Evolutionary conservation across 2,888 invertebrate genomes (phyloP).

Genomic region (Resseliella maxima): DNA sequence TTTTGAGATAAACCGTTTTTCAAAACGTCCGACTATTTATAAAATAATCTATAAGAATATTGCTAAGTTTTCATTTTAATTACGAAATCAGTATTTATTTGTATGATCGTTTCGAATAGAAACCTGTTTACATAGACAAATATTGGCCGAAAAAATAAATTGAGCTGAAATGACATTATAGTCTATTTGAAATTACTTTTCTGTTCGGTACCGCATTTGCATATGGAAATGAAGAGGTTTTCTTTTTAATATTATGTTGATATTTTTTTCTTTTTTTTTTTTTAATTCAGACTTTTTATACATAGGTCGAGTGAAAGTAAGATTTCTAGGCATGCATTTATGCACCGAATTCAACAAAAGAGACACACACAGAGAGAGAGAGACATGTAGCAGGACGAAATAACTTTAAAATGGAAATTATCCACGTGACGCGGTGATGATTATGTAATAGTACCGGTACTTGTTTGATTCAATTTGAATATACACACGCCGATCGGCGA

Average conservation of each 20-base stretch:
- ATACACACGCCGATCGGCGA: not conserved
- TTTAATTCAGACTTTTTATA: no score
- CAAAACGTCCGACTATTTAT: not conserved
- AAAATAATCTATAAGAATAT: no score
- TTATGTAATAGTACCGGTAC: not conserved
- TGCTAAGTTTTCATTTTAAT: no score
- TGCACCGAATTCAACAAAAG: not conserved
- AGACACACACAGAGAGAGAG: not conserved
- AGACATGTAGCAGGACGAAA: constrained; percentile 5
- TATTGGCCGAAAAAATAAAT: not conserved
- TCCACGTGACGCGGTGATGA: constrained; percentile 50
- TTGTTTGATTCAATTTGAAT: constrained; percentile 42
- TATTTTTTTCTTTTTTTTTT: not conserved
- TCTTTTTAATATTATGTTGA: not conserved
- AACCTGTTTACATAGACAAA: not conserved
- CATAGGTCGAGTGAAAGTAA: not conserved
- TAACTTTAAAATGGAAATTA: constrained; percentile 49
- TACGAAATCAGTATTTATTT: not conserved
- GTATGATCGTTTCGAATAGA: not conserved
- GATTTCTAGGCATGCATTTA: not conserved
- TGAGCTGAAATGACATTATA: not conserved
- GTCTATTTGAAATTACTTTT: not conserved
- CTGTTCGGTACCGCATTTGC: constrained; percentile 21
- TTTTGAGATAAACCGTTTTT: not conserved
- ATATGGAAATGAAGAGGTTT: constrained; percentile 49